These are phyloP conservation scores for Corticium candelabrum DNA, from an alignment of 37 sponge, comb jelly and placozoan species.

Conservation along the genomic window DNA sequence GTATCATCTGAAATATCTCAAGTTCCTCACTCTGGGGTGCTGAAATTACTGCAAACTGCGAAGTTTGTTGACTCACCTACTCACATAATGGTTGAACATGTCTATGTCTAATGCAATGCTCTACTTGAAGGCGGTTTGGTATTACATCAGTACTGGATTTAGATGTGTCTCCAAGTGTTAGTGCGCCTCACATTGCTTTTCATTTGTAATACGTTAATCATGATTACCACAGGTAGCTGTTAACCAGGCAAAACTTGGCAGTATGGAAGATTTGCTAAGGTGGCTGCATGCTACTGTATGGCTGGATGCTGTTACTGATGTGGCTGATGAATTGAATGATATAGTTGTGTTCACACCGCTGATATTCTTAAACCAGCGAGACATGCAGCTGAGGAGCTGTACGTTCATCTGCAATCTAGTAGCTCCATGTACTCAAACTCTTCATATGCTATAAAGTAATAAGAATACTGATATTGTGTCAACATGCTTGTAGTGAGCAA, in stretches of 20 bases:
- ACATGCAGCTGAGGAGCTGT: constrained; percentile 46
- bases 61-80: constrained; percentile 24
- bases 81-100: background rate
- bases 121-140: background rate
- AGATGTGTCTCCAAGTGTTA: constrained; percentile 70
- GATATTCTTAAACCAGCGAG: constrained; percentile 71
- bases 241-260: constrained; percentile 65
- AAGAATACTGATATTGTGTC: no score
- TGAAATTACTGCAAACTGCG: constrained; percentile 53
- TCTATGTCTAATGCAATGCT: background rate
- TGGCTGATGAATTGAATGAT: no score
- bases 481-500: no score
- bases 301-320: no score
- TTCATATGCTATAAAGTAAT: no score
- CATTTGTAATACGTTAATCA: background rate
- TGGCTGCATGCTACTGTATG: no score
- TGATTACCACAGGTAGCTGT: constrained; percentile 48
- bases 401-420: constrained; percentile 2
- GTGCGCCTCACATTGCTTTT: background rate
- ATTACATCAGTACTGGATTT: constrained; percentile 68
- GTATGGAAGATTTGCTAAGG: constrained; percentile 53
- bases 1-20: constrained; percentile 87
- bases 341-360: constrained; percentile 19
- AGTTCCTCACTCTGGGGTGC: constrained; percentile 76
- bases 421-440: no score